Evolutionary conservation across 2,113 vertebrate species (phyloP).

Genomic region (Nesoenas mayeri): DNA sequence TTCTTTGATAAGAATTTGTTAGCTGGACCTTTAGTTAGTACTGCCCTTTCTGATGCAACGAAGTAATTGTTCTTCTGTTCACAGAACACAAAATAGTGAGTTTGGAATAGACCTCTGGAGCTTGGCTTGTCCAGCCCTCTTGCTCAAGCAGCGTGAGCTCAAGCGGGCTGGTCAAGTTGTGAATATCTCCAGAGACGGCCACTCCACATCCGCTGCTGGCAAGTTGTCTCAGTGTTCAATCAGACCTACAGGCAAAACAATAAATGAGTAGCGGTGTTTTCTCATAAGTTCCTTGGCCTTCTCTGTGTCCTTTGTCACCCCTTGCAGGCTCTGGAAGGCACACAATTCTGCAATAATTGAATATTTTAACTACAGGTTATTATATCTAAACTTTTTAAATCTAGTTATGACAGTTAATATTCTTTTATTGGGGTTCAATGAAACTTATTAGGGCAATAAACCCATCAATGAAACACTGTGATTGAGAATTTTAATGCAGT

Average conservation of each 20-base stretch:
- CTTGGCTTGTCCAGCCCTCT: not conserved
- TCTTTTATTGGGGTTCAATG: not conserved
- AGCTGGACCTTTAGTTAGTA: not conserved
- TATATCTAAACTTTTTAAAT: not conserved
- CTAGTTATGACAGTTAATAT: not conserved
- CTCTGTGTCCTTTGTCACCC: not conserved
- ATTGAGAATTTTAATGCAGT: conserved; percentile 21
- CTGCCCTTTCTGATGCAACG: not conserved
- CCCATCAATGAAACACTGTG: not conserved
- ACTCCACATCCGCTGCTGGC: not conserved
- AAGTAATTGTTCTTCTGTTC: not conserved
- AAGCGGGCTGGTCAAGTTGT: not conserved
- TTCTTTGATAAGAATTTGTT: conserved; percentile 25
- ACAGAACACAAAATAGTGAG: not conserved
- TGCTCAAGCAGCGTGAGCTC: not conserved
- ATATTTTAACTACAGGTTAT: not conserved
- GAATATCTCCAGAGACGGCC: not conserved
- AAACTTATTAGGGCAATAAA: conserved; percentile 35
- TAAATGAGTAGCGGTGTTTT: too few relatives aligned
- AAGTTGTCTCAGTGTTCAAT: not conserved
- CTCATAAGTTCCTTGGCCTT: not conserved
- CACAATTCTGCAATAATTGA: not conserved
- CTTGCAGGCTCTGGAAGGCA: not conserved
- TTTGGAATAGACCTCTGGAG: not conserved
- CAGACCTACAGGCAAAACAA: not conserved